Conservation (phyloP, 2,113 vertebrate genomes). For the Bos indicus region DNA sequence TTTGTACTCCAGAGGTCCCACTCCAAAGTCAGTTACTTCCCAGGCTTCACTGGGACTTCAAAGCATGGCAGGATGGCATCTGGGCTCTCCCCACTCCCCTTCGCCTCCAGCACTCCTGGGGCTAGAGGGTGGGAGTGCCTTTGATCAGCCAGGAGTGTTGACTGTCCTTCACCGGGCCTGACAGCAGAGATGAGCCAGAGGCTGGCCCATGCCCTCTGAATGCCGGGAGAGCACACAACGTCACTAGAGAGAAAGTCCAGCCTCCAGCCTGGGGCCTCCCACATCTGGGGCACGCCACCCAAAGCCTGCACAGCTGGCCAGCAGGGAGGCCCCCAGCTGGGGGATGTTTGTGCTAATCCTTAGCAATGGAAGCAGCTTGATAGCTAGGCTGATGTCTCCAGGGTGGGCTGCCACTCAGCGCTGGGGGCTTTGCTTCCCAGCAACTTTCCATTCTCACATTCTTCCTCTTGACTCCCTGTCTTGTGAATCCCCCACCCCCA, state of each 20-base stretch:
- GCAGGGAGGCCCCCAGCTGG: slow-evolving; percentile 52
- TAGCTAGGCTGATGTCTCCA: slow-evolving; percentile 41
- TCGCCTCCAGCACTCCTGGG: background rate
- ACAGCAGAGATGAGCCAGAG: slow-evolving; percentile 75
- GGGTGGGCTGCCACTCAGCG: slow-evolving; percentile 45
- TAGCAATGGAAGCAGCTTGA: slow-evolving; percentile 33
- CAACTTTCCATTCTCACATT: slow-evolving; percentile 27
- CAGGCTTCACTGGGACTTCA: slow-evolving; percentile 57
- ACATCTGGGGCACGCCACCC: slow-evolving; percentile 61
- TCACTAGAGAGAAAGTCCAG: slow-evolving; percentile 72
- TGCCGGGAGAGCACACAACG: slow-evolving; percentile 50
- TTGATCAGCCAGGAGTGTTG: slow-evolving; percentile 71
- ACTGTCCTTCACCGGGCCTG: slow-evolving; percentile 65
- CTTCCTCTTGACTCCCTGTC: background rate
- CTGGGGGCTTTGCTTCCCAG: background rate
- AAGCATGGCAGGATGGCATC: slow-evolving; percentile 66
- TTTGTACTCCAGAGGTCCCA: slow-evolving; percentile 25
- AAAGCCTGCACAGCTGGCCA: slow-evolving; percentile 59
- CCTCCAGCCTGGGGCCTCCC: slow-evolving; percentile 55
- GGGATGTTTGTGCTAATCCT: slow-evolving; percentile 63
- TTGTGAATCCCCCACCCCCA: background rate
- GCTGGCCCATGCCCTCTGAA: slow-evolving; percentile 64
- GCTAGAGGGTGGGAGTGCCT: slow-evolving; percentile 57
- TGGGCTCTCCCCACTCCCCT: slow-evolving; percentile 51
- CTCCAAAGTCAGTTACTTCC: slow-evolving; percentile 19